Evolutionary conservation across 2,888 invertebrate species (phyloP).

Genomic region (Seira ritae): DNA sequence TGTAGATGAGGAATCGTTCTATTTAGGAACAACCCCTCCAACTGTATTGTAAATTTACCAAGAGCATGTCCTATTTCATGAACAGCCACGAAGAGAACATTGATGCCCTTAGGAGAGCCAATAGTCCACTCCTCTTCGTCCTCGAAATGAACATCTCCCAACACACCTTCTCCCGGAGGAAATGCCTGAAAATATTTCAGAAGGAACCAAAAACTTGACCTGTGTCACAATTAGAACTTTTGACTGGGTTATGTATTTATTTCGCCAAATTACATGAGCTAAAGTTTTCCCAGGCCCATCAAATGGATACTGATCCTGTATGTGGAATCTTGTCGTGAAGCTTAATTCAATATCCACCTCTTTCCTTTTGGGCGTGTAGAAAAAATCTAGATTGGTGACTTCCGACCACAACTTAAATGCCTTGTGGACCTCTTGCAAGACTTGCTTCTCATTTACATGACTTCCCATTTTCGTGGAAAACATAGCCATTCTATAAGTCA

Average conservation of each 20-base stretch:
- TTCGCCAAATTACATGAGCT: slow-evolving; percentile 74
- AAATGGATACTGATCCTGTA: slow-evolving; percentile 75
- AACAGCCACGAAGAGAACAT: slow-evolving; percentile 77
- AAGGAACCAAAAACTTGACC: too few species aligned
- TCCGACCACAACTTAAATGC: slow-evolving; percentile 67
- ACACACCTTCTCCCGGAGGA: slow-evolving; percentile 74
- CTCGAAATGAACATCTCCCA: slow-evolving; percentile 78
- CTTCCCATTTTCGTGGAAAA: slow-evolving; percentile 52
- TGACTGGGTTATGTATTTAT: neutral
- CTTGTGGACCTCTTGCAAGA: slow-evolving; percentile 48
- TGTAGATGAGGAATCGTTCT: too few species aligned
- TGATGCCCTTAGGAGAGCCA: slow-evolving; percentile 74
- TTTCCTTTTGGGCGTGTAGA: slow-evolving; percentile 39
- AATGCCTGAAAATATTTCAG: slow-evolving; percentile 64
- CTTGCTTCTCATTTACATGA: slow-evolving; percentile 48
- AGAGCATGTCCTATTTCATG: slow-evolving; percentile 76
- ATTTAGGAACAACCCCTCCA: neutral
- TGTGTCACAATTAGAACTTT: neutral
- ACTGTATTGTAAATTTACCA: slow-evolving; percentile 73
- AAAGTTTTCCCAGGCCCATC: slow-evolving; percentile 75
- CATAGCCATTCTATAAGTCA: slow-evolving; percentile 65
- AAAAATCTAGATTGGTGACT: slow-evolving; percentile 65
- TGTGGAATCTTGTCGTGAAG: slow-evolving; percentile 74
- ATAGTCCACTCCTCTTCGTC: slow-evolving; percentile 74
- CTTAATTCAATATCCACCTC: slow-evolving; percentile 74